Percentiles rank a stretch among this genome's conserved stretches.
These are phyloP conservation scores for Trogon surrucura DNA, from an alignment of 2,113 vertebrate species.

Conservation along the genomic window DNA sequence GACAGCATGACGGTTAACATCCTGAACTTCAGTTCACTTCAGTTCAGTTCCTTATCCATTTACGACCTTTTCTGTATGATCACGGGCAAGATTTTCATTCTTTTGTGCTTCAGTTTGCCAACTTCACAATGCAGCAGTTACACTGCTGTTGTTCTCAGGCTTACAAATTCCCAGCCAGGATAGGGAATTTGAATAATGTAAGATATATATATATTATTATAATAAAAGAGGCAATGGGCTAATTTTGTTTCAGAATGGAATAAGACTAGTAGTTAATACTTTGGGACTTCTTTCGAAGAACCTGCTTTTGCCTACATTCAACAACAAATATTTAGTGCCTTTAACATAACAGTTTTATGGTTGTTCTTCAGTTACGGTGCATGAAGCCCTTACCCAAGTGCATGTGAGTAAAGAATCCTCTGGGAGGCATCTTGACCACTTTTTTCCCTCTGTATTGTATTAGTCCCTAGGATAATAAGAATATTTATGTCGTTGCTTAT, in stretches of 20 bases:
- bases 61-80: neutral
- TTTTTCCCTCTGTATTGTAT: neutral
- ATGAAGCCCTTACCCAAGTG: neutral
- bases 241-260: neutral
- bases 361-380: neutral
- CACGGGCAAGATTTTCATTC: neutral
- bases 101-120: neutral
- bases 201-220: neutral
- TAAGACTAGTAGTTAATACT: neutral
- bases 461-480: neutral
- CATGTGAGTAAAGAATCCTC: neutral
- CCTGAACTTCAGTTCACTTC: neutral
- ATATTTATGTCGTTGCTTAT: neutral
- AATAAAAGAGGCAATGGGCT: neutral
- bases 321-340: neutral
- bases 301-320: neutral
- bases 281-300: neutral
- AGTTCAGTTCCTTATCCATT: neutral
- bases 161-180: neutral
- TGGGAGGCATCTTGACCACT: neutral
- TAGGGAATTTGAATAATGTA: neutral
- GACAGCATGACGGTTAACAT: neutral
- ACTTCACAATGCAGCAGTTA: neutral
- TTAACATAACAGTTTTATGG: neutral
- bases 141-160: neutral